These are phyloP conservation scores for Lasiurus borealis DNA, from an alignment of 2,113 vertebrate genomes.

Conservation along the genomic window DNA sequence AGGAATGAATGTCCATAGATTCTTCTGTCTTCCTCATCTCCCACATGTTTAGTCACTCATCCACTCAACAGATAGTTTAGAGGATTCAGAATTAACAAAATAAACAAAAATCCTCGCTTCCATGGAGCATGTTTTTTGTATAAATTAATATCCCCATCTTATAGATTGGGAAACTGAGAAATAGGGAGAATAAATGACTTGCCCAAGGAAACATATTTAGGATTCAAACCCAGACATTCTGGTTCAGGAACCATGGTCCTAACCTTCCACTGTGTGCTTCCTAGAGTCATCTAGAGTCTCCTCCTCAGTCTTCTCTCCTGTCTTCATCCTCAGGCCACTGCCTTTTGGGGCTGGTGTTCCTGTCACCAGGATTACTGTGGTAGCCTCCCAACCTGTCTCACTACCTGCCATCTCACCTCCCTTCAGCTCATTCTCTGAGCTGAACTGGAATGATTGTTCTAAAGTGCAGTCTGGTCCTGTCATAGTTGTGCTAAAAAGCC, in stretches of 20 bases:
- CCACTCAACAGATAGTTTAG: neutral
- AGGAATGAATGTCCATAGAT: neutral
- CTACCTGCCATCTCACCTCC: neutral
- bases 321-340: neutral
- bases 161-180: conserved; percentile 34
- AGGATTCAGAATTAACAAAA: neutral
- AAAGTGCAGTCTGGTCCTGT: neutral
- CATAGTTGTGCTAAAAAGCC: neutral
- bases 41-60: neutral
- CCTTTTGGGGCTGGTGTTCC: neutral
- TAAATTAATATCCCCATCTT: neutral
- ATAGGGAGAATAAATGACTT: neutral
- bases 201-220: neutral
- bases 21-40: neutral
- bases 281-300: too few relatives aligned
- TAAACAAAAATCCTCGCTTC: neutral
- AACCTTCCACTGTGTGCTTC: neutral
- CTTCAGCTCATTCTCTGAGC: neutral
- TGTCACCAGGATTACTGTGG: neutral
- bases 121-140: neutral
- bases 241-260: neutral
- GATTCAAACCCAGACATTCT: neutral
- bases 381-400: neutral
- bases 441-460: neutral
- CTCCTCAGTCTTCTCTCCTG: neutral